Evolutionary conservation across 92 coral and sea anemone genomes (phyloP), one percentile per base, ranked within the genome.

Genomic region (Zoanthus sansibaricus): DNA sequence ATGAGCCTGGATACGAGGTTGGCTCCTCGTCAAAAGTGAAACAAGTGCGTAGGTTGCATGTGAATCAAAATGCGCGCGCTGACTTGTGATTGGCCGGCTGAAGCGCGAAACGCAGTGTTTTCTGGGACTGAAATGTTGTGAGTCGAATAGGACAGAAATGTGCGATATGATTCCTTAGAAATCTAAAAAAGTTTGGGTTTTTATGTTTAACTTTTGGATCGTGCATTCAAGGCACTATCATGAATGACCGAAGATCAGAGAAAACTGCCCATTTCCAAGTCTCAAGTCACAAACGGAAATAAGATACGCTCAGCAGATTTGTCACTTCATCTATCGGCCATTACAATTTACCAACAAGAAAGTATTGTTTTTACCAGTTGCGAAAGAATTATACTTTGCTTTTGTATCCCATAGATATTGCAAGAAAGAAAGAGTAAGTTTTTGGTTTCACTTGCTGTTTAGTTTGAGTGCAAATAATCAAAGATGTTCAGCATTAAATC

Each of bases 281-380:
- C 58, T 59, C 83, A 56, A 58, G 83, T 78, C 83, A 71, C 83
- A 67, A 18, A 78, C 71, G 21, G 83, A 71, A 78, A 78, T 48
- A 78, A 78, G 82, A 78, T 59, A 58, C 72, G 83, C 54, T 32
- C 71, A 71, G 16, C 83, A 58, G 32, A 37, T 78, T 78, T 78
- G 83, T 78, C 82, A 77, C 70, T 30, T 78, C 37, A 21, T 78
- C 70, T 77, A 54, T 56, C 82, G 3, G 69, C 48, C 7, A 14
- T 31, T 13, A 33, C 70, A 16, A 31, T n/a, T 0, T 4, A 45
- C 59, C 49, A 78, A 42, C 71, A 78, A 68, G 17, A 59, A 25
- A 56, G 32, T 78, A 55, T 42, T 33, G 67, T 31, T n/a, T n/a
- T n/a, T 47, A 51, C 82, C n/a, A 13, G 37, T 77, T 42, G 10